Conservation (phyloP, 2,113 vertebrate genomes). For the Cnemophilus loriae region DNA sequence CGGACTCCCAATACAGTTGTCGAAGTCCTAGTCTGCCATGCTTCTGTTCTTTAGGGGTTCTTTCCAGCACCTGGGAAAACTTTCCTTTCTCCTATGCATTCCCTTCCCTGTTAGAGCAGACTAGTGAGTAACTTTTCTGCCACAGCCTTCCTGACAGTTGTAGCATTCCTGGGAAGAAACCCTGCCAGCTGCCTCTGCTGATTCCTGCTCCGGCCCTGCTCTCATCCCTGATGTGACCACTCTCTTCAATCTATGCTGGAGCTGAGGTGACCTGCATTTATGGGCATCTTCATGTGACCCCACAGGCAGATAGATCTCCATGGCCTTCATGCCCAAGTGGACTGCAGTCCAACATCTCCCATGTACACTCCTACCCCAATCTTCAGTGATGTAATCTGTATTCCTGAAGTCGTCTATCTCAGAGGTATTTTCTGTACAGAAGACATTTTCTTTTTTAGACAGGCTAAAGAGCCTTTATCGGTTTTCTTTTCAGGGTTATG, state of each 20-base stretch:
- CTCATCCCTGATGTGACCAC: not conserved
- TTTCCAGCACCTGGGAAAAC: not conserved
- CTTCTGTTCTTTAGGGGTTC: not conserved
- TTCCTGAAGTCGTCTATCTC: not conserved
- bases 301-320: not conserved
- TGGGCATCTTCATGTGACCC: not conserved
- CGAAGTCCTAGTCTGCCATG: not conserved
- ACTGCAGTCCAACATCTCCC: not conserved
- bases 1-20: not conserved
- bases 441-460: not conserved
- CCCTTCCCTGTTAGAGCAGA: not conserved
- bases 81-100: not conserved
- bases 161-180: not conserved
- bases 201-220: not conserved
- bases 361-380: not conserved
- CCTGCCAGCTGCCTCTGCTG: not conserved
- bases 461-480: not conserved
- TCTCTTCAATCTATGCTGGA: not conserved
- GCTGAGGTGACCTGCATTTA: not conserved
- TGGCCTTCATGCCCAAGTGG: not conserved
- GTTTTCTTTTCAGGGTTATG: not conserved
- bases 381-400: not conserved
- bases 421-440: not conserved
- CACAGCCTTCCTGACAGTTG: not conserved
- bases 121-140: not conserved